A percentile compares a stretch with the other conserved stretches of the same genome.
These are phyloP conservation scores for Dasysyrphus albostriatus DNA, from an alignment of 2,888 invertebrate species.

Conservation along the genomic window DNA sequence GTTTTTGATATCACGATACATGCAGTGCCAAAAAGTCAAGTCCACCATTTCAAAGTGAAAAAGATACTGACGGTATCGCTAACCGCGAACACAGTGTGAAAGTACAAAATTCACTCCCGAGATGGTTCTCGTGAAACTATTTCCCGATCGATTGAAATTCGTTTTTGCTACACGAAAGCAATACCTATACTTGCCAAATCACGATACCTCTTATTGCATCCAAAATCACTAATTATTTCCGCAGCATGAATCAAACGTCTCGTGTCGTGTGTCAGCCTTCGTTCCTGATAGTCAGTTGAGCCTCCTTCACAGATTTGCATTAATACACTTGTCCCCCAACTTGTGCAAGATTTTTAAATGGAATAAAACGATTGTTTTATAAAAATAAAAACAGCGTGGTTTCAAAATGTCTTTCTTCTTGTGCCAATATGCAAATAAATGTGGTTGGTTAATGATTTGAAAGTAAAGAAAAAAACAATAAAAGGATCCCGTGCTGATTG, in stretches of 20 bases:
- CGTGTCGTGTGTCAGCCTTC: background rate
- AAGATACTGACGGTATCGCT: too few species aligned
- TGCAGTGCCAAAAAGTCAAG: too few species aligned
- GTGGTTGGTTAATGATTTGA: constrained; percentile 55
- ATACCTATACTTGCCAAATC: background rate
- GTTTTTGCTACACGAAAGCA: background rate
- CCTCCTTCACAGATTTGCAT: constrained; percentile 38
- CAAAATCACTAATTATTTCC: constrained; percentile 67
- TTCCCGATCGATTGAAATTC: too few species aligned
- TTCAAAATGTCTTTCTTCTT: constrained; percentile 19
- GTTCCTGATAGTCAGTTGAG: constrained; percentile 6
- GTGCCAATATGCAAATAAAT: constrained; percentile 34
- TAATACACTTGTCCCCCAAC: background rate
- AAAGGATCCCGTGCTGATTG: constrained; percentile 64
- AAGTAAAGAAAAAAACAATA: constrained; percentile 41
- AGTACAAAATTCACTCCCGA: too few species aligned
- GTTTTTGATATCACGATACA: too few species aligned
- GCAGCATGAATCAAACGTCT: constrained; percentile 52
- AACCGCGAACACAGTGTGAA: too few species aligned
- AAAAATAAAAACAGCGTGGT: constrained; percentile 72
- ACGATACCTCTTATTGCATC: background rate
- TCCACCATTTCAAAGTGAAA: too few species aligned
- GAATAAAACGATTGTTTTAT: constrained; percentile 68
- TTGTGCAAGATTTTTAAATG: constrained; percentile 31
- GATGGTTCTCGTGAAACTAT: too few species aligned